Evolutionary conservation across 2,113 vertebrate genomes (phyloP), one percentile per base, ranked within the genome.

Genomic region (Nettapus auritus): DNA sequence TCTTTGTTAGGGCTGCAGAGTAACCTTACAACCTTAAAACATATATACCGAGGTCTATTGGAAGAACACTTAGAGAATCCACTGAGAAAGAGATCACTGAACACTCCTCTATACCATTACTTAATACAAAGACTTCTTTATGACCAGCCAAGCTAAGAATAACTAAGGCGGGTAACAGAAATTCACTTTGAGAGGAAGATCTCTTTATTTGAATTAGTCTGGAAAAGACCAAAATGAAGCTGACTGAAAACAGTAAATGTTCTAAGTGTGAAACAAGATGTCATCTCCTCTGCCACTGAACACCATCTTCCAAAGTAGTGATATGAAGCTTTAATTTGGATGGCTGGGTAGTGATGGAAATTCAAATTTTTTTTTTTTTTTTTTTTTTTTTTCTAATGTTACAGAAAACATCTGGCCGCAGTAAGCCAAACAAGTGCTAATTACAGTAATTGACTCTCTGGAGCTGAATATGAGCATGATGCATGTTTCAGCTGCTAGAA

Each of bases 21-120:
- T 34, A 90, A 82, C 9, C 5, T 76, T 90, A 77, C 28, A 74
- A 31, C 18, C 7, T 70, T 85, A 38, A 38, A 14, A 60, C 0
- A 0, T 21, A 26, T n/a, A 82, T 69, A 75, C 6, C 15, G 25
- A 79, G 16, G 14, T 82, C 67, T 89, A 29, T 63, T 64, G 57
- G 48, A 88, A 81, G 36, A 31, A 26, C 2, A 8, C n/a, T 53
- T 25, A 42, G 18, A 71, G 15, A 0, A 0, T n/a, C 20, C 29
- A 42, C 56, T 56, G 21, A 66, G 36, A 73, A 57, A 76, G n/a
- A 63, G 31, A 50, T 38, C 22, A n/a, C 29, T 44, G 34, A 82
- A 31, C 36, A 21, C 11, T 48, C 28, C 50, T 55, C 18, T 64
- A 36, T 11, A 26, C 17, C 1, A 0, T 77, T 67, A 73, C 18